phyloP scores from a whole-genome alignment of 1,140 invertebrate genomes.

The Ladona fulva region DNA sequence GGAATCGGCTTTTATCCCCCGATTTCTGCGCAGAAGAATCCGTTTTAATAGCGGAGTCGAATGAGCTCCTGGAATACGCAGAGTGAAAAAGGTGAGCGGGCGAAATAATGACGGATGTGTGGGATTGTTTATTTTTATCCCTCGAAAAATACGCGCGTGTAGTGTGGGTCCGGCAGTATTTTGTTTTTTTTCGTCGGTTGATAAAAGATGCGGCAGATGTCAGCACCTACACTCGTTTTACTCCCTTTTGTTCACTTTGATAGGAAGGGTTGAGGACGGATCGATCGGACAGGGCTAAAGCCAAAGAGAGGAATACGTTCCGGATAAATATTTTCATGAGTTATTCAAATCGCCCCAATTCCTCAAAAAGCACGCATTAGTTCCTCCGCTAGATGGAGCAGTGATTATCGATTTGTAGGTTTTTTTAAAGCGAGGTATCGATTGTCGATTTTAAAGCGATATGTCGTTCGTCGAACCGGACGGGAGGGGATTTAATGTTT shows the following conservation, averaged over 20 bases:
- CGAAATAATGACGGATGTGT: no score
- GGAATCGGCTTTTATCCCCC: no score
- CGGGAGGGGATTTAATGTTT: no score
- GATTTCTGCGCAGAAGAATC: no score
- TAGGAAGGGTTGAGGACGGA: neutral
- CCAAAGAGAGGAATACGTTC: neutral
- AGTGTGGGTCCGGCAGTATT: neutral
- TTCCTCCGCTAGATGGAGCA: neutral
- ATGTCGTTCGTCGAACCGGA: neutral
- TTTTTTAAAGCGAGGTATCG: neutral
- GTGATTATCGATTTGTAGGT: neutral
- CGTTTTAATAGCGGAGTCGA: no score
- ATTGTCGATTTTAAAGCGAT: neutral
- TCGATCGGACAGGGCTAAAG: neutral
- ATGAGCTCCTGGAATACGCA: no score
- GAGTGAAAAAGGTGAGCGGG: no score
- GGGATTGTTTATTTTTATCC: no score
- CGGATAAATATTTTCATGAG: conserved; percentile 7
- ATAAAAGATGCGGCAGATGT: neutral
- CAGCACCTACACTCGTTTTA: neutral
- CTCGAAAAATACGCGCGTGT: no score
- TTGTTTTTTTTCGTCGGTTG: neutral
- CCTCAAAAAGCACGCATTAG: neutral
- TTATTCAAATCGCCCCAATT: conserved; percentile 10
- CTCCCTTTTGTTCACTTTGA: neutral